Evolutionary conservation across 1,140 invertebrate genomes (phyloP).

Genomic region (Elymnias hypermnestra): DNA sequence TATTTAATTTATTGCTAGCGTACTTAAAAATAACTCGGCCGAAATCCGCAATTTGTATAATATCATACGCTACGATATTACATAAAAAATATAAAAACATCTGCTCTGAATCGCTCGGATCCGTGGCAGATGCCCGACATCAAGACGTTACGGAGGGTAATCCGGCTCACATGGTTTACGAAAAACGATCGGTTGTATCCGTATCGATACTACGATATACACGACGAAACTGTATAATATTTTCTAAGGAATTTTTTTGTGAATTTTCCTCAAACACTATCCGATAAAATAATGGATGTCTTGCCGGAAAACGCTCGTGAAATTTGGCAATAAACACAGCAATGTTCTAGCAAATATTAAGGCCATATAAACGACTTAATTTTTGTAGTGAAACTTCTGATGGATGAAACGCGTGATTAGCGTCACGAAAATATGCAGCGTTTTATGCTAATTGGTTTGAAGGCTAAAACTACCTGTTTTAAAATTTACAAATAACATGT

Average conservation of each 20-base stretch:
- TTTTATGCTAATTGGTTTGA: too few relatives aligned
- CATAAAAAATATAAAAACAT: slow-evolving; percentile 63
- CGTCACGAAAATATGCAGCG: too few relatives aligned
- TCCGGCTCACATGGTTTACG: slow-evolving; percentile 47
- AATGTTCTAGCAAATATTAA: not conserved
- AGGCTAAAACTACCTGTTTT: too few relatives aligned
- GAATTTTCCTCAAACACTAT: slow-evolving; percentile 5
- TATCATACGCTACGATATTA: slow-evolving; percentile 29
- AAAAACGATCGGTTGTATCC: slow-evolving; percentile 43
- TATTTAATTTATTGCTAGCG: slow-evolving; percentile 15
- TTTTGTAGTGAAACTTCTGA: too few relatives aligned
- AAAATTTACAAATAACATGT: too few relatives aligned
- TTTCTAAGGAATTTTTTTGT: slow-evolving; percentile 4
- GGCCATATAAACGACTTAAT: not conserved
- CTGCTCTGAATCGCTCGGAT: slow-evolving; percentile 36
- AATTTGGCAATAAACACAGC: not conserved
- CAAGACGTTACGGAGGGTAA: slow-evolving; percentile 63
- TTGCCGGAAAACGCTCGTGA: not conserved
- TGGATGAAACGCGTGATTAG: too few relatives aligned
- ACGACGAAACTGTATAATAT: slow-evolving; percentile 8
- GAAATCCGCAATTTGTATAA: slow-evolving; percentile 34
- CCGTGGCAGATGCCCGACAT: slow-evolving; percentile 57
- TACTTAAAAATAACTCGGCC: slow-evolving; percentile 22
- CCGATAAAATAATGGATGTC: not conserved
- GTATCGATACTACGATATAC: slow-evolving; percentile 16